These are phyloP conservation scores for Notolepis coatsorum DNA, from an alignment of 2,797 vertebrate genomes.

Conservation along the genomic window DNA sequence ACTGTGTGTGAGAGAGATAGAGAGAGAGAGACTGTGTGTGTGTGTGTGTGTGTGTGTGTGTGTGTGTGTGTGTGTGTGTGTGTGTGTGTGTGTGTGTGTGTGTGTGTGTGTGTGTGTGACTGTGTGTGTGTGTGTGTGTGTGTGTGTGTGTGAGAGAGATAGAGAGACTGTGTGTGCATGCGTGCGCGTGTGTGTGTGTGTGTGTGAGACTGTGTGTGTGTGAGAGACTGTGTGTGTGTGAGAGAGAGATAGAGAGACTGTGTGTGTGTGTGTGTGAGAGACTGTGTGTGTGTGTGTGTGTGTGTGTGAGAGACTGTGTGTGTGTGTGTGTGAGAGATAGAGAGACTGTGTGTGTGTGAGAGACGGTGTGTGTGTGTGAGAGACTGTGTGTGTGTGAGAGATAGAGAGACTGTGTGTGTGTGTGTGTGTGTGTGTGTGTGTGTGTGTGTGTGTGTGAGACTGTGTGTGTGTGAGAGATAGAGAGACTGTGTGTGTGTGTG, in stretches of 20 bases:
- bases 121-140: background rate
- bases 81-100: constrained; percentile 1
- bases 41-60: background rate
- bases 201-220: constrained; percentile 1
- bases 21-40: too few species aligned
- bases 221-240: constrained; percentile 28
- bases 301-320: background rate
- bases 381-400: constrained; percentile 3
- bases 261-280: background rate
- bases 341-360: background rate
- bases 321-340: too few species aligned
- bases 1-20: too few species aligned
- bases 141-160: constrained; percentile 32
- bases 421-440: background rate
- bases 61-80: constrained; percentile 23
- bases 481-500: too few species aligned
- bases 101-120: constrained; percentile 23
- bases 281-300: constrained; percentile 30
- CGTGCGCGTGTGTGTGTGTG: constrained; percentile 3
- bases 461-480: too few species aligned
- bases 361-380: constrained; percentile 26
- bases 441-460: background rate
- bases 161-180: too few species aligned
- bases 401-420: background rate
- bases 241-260: too few species aligned